Base-by-base conservation (phyloP, 2,888 invertebrate genomes). In the Shargacucullia verbasci region DNA sequence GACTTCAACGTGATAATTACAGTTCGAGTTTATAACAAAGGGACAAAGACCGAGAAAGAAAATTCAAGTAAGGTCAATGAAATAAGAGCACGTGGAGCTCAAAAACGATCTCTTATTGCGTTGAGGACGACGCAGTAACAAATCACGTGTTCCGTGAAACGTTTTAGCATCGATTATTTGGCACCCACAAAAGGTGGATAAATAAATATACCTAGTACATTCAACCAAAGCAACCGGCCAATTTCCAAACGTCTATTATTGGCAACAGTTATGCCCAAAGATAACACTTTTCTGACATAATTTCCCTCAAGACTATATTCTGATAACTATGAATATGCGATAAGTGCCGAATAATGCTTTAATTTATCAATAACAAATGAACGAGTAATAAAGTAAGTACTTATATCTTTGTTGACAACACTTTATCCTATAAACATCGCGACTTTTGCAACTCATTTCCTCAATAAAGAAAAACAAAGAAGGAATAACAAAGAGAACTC, bases 1-100 rank as follows among this genome's bases (percentile, higher is more conserved):
- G 33, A 46, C 53, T 60, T 70, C 60, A 61, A 70, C 70, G 70
- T 73, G 63, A 68, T 65, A 69, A 73, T 69, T 69, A 44, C 29
- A 43, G 54, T 3, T 55, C 52, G 43, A 56, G 50, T 54, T 59
- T 65, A 40, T 62, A 62, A 84, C 78, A 83, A 83, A 80, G 79
- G 70, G 59, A 82, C 79, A 81, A 81, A 81, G 78, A 65, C 70
- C 65, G 57, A 69, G 70, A 75, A 76, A 72, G 70, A 77, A 73
- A 73, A 65, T 73, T 72, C 52, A 69, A 65, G 74, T 74, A 80
- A 84, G 83, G 82, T 83, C 84, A 85, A 84, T 78, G 81, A 79
- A 84, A 84, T 80, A 70, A 65, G 64, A 80, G 68, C 86, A 85
- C 82, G 83, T 84, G 82, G 78, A 71, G 73, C 40, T 50, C 35